Evolutionary conservation across 1,140 invertebrate species (phyloP).

Genomic region (Paramacrobiotus metropolitanus): DNA sequence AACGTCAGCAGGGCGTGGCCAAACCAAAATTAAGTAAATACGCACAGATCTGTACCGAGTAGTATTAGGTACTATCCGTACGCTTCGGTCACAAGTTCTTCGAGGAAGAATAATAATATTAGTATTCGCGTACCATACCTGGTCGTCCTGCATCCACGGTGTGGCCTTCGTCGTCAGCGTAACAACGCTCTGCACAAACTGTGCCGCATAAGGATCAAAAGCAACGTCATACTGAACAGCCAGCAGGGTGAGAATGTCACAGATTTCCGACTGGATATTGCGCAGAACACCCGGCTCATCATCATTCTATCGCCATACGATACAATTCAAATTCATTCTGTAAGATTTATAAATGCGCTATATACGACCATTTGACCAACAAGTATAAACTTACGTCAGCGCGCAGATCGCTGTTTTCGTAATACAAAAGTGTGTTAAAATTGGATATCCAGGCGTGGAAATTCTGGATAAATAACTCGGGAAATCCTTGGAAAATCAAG

Average conservation of each 20-base stretch:
- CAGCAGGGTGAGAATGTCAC: slow-evolving; percentile 78
- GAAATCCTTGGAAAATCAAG: slow-evolving; percentile 80
- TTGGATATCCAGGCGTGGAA: slow-evolving; percentile 80
- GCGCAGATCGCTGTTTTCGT: slow-evolving; percentile 35
- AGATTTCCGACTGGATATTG: slow-evolving; percentile 75
- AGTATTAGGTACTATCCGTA: no score
- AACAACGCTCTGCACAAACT: slow-evolving; percentile 81
- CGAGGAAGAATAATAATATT: neutral
- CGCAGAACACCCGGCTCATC: slow-evolving; percentile 73
- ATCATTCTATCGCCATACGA: slow-evolving; percentile 43
- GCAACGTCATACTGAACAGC: slow-evolving; percentile 95
- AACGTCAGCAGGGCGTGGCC: no score
- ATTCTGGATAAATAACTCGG: slow-evolving; percentile 95
- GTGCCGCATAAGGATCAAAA: slow-evolving; percentile 58
- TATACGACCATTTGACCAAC: no score
- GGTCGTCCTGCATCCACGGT: slow-evolving; percentile 65
- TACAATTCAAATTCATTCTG: slow-evolving; percentile 9
- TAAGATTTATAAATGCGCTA: neutral
- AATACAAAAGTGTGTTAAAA: slow-evolving; percentile 52
- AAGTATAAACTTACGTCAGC: slow-evolving; percentile 36
- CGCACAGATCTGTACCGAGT: no score
- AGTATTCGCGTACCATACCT: slow-evolving; percentile 33
- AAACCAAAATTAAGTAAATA: no score
- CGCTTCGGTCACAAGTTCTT: no score
- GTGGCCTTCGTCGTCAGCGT: slow-evolving; percentile 58